Evolutionary conservation across 1,140 invertebrate genomes (phyloP), one percentile per base, ranked within the genome.

Genomic region (Drosophila jambulina): DNA sequence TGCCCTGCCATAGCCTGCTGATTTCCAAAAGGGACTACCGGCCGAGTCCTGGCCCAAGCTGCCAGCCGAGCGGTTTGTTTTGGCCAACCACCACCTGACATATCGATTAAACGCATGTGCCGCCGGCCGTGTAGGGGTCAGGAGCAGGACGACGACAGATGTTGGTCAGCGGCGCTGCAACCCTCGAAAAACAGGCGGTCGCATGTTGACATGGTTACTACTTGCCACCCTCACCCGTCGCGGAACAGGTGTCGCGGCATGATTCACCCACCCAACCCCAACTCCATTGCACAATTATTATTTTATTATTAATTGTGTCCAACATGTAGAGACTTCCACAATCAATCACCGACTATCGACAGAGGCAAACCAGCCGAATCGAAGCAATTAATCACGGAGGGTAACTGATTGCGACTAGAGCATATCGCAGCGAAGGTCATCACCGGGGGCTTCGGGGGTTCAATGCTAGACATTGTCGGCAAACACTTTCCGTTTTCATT

Each of bases 81-180:
- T 72, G 68, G 65, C 65, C 68, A 46, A 56, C 48, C 69, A 68
- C 60, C 72, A 32, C 46, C 43, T 46, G 29, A 19, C 32, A 27
- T 74, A 74, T 74, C 70, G 70, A 74, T 74, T 74, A 72, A 74
- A 74, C 70, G 70, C 70, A 74, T 70, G 68, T 59, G 61, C 34
- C 27, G 27, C 29, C 27, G 21, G 29, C 23, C 48, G 13, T 25
- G 53, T 56, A 56, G 12, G 61, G 74, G 74, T 76, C 74, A 76
- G 74, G 74, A 48, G 51, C 72, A 76, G 72, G 45, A 54, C 53
- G 34, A 56, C 34, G 53, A 38, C 83, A 88, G 77, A 78, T 75
- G 69, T 88, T 88, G 84, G 84, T 88, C 84, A 88, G 65, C 80
- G 68, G 69, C 74, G 68, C 58, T 75, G 49, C 80, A 71, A 81